Evolutionary conservation across 2,797 vertebrate genomes (phyloP), one percentile per base, ranked within the genome.

Genomic region (Glyptemys insculpta): DNA sequence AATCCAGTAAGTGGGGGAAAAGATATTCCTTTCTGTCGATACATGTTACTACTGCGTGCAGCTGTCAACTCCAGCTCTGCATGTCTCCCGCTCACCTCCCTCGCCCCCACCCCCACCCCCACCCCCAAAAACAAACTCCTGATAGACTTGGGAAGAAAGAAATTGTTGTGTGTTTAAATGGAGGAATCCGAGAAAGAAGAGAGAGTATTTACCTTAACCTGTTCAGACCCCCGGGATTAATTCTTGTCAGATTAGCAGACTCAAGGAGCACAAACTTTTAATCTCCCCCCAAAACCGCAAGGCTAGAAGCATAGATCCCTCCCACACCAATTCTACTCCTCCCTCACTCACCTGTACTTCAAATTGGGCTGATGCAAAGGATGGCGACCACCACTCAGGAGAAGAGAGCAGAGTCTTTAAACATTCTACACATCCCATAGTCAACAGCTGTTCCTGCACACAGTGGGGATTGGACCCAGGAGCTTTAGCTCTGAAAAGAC

Each of bases 1-100:
- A 92, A 88, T 81, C 89, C 90, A 96, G 68, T n/a, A 90, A 94
- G 54, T 89, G 19, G 3, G 27, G 12, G 34, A 53, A 59, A 34
- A 25, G 50, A 76, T 50, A 29, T 16, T 47, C 74, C 74, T 49
- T 27, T 49, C 14, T 49, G 6, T 49, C 27, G 5, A 78, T 23
- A 72, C 5, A 29, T 78, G 15, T 31, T 78, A 31, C 44, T 23
- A 44, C 44, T 27, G 47, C 65, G 47, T 84, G 44, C 47, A 44
- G 16, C 14, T 84, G n/a, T 74, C 74, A 87, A 44, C 90, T 80
- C 34, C 27, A 89, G 57, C 53, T 68, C 50, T 83, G 49, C 68
- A 72, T 72, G 23, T 31, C 23, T 54, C 54, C 53, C 3, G 8
- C 21, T 23, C 53, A 54, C 19, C 53, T 8, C 74, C 54, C 25